Base-by-base conservation (phyloP, 2,797 vertebrate species). In the Phyllotis vaccarum region DNA sequence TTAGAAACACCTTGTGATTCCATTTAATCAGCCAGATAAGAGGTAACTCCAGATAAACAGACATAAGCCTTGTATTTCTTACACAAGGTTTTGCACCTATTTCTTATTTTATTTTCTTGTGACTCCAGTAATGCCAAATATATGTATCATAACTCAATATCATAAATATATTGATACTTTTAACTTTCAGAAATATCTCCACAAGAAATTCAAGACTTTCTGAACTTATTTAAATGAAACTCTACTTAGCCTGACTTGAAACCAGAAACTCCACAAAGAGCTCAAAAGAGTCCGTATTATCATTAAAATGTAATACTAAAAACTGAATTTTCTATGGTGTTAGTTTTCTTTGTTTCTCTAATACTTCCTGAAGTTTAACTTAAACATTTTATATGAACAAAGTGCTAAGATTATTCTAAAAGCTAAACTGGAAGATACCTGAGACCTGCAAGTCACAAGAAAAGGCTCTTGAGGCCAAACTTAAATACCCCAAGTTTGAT, bases 141-240 rank as follows among this genome's bases (percentile, higher is more conserved):
- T 68, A 0, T 88, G 0, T 46, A 3, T 24, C 12, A 7, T 56
- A 60, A 2, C 66, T 83, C 22, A 40, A 17, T 6, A 19, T 22
- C 58, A 82, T 5, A 79, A 3, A 80, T 19, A 2, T 60, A 58
- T 52, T 94, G 22, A 60, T 85, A 78, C 92, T n/a, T 58, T 94
- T 46, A 97, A 85, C 75, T 97, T 82, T 86, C 4, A 88, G 31
- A 93, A 93, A 29, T 89, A 83, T 87, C 16, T 96, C 7, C 34
- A 29, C n/a, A 29, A 21, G 5, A 10, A 95, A 37, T 82, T 46
- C 89, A 96, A 62, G 52, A 27, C 91, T 21, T 89, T 89, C 29
- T 93, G 49, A 58, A 89, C 94, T 66, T 87, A 80, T 64, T 27
- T 58, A 70, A 85, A 52, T 86, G 11, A 6, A 34, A 12, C 92